phyloP scores from a whole-genome alignment of 2,888 invertebrate species.

The Graphium colonna region DNA sequence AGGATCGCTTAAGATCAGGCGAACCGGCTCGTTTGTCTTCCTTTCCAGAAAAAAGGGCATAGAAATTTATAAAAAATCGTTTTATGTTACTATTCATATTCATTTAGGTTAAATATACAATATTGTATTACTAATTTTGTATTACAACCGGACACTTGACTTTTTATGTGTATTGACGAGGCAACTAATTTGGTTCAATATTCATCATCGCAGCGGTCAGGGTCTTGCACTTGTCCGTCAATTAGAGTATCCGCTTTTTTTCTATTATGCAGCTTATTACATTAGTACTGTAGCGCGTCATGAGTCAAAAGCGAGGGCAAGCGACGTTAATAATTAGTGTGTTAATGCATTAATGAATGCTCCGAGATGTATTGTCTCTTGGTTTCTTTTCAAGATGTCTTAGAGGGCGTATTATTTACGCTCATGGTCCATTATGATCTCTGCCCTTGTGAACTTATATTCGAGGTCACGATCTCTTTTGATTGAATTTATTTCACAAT shows the following conservation, averaged over 20 bases:
- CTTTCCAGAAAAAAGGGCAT: too few species aligned
- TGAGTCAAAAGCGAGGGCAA: constrained; percentile 61
- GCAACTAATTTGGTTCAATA: constrained; percentile 48
- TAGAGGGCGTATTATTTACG: constrained; percentile 1
- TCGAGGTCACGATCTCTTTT: neutral
- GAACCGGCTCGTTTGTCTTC: too few species aligned
- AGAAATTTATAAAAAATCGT: too few species aligned
- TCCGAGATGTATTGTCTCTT: constrained; percentile 23
- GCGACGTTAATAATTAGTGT: constrained; percentile 49
- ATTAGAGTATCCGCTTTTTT: constrained; percentile 76
- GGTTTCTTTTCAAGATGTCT: constrained; percentile 1
- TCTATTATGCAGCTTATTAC: constrained; percentile 65
- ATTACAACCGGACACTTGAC: too few species aligned
- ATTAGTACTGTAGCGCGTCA: constrained; percentile 56
- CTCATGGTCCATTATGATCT: neutral
- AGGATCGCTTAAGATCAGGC: too few species aligned
- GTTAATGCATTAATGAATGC: constrained; percentile 42
- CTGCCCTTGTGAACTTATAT: neutral
- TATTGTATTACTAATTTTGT: too few species aligned
- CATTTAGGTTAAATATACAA: too few species aligned
- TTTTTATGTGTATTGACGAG: too few species aligned
- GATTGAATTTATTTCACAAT: neutral
- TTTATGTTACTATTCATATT: too few species aligned
- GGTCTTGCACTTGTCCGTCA: constrained; percentile 64
- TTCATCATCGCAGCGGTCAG: constrained; percentile 50